Evolutionary conservation across 2,797 vertebrate species (phyloP), one percentile per base, ranked within the genome.

Genomic region (Pantherophis vulpinus): DNA sequence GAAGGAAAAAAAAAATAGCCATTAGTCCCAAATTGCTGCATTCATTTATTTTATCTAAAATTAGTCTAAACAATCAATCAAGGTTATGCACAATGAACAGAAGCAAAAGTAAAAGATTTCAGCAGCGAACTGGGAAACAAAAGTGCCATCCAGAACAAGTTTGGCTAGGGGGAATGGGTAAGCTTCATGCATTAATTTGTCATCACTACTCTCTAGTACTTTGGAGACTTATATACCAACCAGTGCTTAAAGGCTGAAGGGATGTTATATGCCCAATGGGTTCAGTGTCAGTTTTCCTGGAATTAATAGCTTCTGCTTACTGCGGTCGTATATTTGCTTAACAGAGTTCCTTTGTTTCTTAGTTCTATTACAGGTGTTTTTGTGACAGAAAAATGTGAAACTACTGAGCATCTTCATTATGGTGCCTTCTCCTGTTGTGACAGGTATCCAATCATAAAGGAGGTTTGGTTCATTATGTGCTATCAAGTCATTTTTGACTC

Each of bases 51-150:
- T 93, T 58, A 83, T 93, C 95, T 94, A 93, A 95, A 95, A 95
- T 96, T 90, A 94, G 90, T 59, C 47, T 42, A 93, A 90, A 86
- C 27, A 66, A 94, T 96, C 93, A 93, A 96, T 95, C 95, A 95
- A 93, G 83, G 92, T 87, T 90, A 86, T 37, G 89, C 79, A 0
- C 60, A 94, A 95, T 0, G 70, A 89, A 74, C 47, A 37, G n/a
- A n/a, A 90, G 91, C 58, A 42, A 91, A 89, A 90, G 86, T 87
- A 61, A 94, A 92, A 88, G 87, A 86, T 0, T 2, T 55, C 47
- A 23, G 87, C 10, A 37, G 29, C 5, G 20, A 55, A 47, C n/a
- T 20, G 66, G 56, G 12, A 87, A 91, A 95, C 54, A 93, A 87
- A 89, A 51, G 87, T 90, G 91, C 66, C 70, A 92, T 37, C 58